These are phyloP conservation scores for Protaetia brevitarsis DNA, from an alignment of 1,140 invertebrate species.

Conservation along the genomic window DNA sequence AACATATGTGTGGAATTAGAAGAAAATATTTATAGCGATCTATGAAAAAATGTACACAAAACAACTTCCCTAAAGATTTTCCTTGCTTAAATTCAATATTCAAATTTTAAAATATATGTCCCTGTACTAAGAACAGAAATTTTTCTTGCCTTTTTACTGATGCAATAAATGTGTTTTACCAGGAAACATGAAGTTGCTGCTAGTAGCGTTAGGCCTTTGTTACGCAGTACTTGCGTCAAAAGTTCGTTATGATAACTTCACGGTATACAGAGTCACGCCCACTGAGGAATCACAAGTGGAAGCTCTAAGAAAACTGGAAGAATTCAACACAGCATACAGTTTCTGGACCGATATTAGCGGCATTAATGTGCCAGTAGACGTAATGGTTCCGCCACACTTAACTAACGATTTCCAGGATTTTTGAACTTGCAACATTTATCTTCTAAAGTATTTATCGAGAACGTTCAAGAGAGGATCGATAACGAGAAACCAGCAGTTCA, in stretches of 20 bases:
- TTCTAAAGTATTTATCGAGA: slow-evolving; percentile 40
- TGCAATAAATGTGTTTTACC: no score
- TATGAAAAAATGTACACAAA: no score
- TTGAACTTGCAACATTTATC: slow-evolving; percentile 32
- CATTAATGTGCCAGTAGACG: slow-evolving; percentile 36
- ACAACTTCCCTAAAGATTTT: no score
- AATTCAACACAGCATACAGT: slow-evolving; percentile 28
- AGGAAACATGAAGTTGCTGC: not conserved
- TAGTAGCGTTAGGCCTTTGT: not conserved
- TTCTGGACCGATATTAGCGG: slow-evolving; percentile 34
- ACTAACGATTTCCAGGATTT: slow-evolving; percentile 34
- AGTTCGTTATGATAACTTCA: slow-evolving; percentile 34
- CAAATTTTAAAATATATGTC: no score
- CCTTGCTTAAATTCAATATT: no score
- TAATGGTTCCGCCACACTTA: slow-evolving; percentile 46
- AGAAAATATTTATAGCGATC: no score
- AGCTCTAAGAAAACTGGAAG: slow-evolving; percentile 30
- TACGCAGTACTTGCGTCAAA: not conserved
- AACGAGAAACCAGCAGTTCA: slow-evolving; percentile 28
- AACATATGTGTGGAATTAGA: no score
- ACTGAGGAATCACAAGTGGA: slow-evolving; percentile 29
- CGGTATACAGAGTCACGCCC: slow-evolving; percentile 36
- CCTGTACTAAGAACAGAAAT: no score
- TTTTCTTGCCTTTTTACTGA: no score
- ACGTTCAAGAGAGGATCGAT: slow-evolving; percentile 46